A percentile compares a stretch with the other conserved stretches of the same genome.
phyloP scores from a whole-genome alignment of 2,113 vertebrate genomes.

The Corythaeola cristata region DNA sequence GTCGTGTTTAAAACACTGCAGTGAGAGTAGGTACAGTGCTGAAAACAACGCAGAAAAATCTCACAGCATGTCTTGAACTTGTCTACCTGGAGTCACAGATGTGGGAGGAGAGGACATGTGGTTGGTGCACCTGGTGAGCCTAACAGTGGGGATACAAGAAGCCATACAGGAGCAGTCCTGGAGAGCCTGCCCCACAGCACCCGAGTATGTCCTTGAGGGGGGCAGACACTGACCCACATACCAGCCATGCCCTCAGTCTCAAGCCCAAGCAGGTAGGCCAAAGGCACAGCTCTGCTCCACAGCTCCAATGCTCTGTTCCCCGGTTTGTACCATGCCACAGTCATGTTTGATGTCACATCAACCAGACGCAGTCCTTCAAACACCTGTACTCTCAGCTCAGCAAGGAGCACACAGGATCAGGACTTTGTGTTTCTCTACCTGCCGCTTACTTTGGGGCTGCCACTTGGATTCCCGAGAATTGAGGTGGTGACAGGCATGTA shows the following conservation, averaged over 20 bases:
- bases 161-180: not conserved
- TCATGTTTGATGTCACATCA: not conserved
- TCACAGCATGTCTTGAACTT: not conserved
- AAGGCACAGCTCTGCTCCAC: not conserved
- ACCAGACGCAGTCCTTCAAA: not conserved
- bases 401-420: not conserved
- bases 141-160: not conserved
- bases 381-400: fast-evolving
- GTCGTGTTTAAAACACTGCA: not conserved
- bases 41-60: not conserved
- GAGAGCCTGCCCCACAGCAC: not conserved
- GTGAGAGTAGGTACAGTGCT: not conserved
- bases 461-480: not conserved
- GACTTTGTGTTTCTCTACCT: not conserved
- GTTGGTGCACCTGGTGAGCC: too few relatives aligned
- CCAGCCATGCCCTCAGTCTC: not conserved
- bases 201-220: not conserved
- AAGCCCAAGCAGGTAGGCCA: not conserved
- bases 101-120: not conserved
- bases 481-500: not conserved
- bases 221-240: not conserved
- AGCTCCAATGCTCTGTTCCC: not conserved
- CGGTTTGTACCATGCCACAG: not conserved
- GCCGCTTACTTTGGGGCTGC: not conserved
- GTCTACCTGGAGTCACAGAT: not conserved